Base-by-base conservation (phyloP, 2,888 invertebrate species). In the Chymomyza amoena region DNA sequence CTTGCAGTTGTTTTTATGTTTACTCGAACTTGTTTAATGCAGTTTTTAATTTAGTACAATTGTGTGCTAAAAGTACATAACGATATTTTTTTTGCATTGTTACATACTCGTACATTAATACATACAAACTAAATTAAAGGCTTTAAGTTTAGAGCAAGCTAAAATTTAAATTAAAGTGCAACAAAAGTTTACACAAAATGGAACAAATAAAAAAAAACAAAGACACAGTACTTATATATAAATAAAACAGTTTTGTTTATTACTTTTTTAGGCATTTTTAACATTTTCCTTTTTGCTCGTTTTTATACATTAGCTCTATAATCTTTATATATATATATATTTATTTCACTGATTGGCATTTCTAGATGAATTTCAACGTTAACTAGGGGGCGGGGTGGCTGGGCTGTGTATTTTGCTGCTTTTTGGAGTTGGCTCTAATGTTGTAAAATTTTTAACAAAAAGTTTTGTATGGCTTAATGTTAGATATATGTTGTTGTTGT, bases 21-120 rank as follows among this genome's bases (percentile, higher is more conserved):
- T 69, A 71, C 75, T 83, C 81, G 61, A 74, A 74, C 71, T 68
- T 77, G 75, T 71, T 76, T 76, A 76, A 79, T 84, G 84, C 82
- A 79, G 81, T 71, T 64, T 61, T 69, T 79, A 85, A 28, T 18
- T 57, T 57, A 57, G 57, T 25, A 57, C 57, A 57, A 54, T n/a
- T 36, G 57, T 57, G 57, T 68, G 86, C 84, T 83, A 83, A 84
- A 83, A 83, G 83, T 84, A 84, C 83, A 87, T 84, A 84, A 84
- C 83, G 87, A 83, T 76, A 75, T 72, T 80, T 80, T 70, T 79
- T 85, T 85, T 80, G 15, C 57, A 86, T 86, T 86, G 81, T 86
- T 32, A 32, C 32, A 32, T 32, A 32, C 6, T 7, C 87, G 86
- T 75, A 57, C 20, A 86, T 83, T 86, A 83, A 83, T 86, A 86